These are phyloP conservation scores for Silurus asotus DNA, from an alignment of 2,113 vertebrate genomes.

Conservation along the genomic window DNA sequence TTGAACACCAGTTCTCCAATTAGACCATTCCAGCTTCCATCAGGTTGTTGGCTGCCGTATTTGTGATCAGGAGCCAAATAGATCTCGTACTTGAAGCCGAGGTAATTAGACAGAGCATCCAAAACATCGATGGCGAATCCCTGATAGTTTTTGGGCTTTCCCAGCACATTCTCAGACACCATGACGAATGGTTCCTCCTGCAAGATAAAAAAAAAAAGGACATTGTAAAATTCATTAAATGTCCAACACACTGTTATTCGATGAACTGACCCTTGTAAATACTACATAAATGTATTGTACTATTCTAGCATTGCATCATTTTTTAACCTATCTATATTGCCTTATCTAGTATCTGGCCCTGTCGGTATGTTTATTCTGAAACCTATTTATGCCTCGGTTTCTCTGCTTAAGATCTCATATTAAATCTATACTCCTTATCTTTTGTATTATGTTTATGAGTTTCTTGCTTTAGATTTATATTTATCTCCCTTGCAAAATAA, in stretches of 20 bases:
- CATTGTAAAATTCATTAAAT: background rate
- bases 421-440: background rate
- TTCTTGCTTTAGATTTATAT: background rate
- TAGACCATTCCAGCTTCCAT: constrained; percentile 94
- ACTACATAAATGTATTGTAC: background rate
- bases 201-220: constrained; percentile 52
- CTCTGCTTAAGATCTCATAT: background rate
- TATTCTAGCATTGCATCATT: background rate
- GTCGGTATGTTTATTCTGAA: background rate
- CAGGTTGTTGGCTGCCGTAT: constrained; percentile 89
- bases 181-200: constrained; percentile 99
- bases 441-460: background rate
- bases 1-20: constrained; percentile 96
- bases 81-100: constrained; percentile 98
- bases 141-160: constrained; percentile 97
- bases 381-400: background rate
- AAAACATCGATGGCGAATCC: constrained; percentile 96
- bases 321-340: background rate
- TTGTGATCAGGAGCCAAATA: constrained; percentile 95
- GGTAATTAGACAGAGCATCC: constrained; percentile 92
- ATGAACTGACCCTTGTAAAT: too few relatives aligned
- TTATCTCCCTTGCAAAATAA: background rate
- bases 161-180: constrained; percentile 97
- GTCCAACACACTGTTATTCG: background rate
- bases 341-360: background rate